Evolutionary conservation across 30 jellyfish, hydroid and myxozoan species (phyloP), one percentile per base, ranked within the genome.

Genomic region (Clytia hemisphaerica): DNA sequence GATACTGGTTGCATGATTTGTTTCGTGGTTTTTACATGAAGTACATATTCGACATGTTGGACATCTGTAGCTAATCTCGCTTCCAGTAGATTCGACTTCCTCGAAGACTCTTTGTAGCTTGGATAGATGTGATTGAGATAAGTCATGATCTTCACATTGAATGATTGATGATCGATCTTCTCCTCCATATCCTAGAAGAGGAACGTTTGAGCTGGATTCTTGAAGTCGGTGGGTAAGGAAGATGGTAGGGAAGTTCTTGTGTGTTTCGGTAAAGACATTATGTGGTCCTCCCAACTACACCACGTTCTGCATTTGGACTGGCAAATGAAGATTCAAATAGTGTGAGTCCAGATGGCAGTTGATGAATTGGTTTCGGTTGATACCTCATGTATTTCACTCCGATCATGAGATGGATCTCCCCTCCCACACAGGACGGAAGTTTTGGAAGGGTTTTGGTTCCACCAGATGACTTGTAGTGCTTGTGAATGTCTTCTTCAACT

Each of bases 351-450:
- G n/a, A n/a, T n/a, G n/a, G n/a, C n/a, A n/a, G n/a, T n/a, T n/a
- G n/a, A n/a, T n/a, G n/a, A n/a, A n/a, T n/a, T n/a, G n/a, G n/a
- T n/a, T n/a, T n/a, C n/a, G n/a, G n/a, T n/a, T n/a, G n/a, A n/a
- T n/a, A n/a, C n/a, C n/a, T n/a, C n/a, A n/a, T n/a, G n/a, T n/a
- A n/a, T n/a, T n/a, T n/a, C n/a, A n/a, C n/a, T 19, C 80, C 80
- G 4, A 67, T 42, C 80, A 67, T 67, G 25, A 67, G 33, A 27
- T 67, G 75, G 7, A 67, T 26, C 0, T 47, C 80, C 18, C 80
- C 75, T 25, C 76, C 33, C 21, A 16, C 67, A 19, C 16, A 5
- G 18, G 71, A 29, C 37, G 76, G 61, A 63, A 26, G 71, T 32
- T 51, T 16, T 12, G 1, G 66, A 51, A 51, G 66, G 16, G 66